Base-by-base conservation (phyloP, 37 sponge, comb jelly and placozoan species). In the Aplysina aerophoba region DNA sequence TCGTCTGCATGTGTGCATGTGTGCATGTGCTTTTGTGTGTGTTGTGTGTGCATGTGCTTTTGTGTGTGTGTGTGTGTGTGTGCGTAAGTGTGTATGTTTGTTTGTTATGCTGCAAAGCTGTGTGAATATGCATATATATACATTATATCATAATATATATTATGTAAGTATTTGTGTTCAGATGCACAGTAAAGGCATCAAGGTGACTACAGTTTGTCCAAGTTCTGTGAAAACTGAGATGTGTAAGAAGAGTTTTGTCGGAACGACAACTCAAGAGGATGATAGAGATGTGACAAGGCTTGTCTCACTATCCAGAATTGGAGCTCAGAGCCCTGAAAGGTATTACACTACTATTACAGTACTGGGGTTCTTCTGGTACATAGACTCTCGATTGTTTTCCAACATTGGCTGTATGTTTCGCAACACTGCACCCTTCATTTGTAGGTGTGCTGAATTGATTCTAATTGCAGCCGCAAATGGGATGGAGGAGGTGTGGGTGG, bases 211-310 rank as follows among this genome's bases (percentile, higher is more conserved):
- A 71, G 82, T 90, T 0, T 35, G 56, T 21, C 91, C 91, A 16
- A 87, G 91, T 30, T 85, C 92, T 22, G 88, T 91, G 21, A n/a
- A 40, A 28, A 91, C 92, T 1, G 39, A 31, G n/a, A 80, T 80
- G 5, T 38, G 38, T 15, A 35, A 16, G n/a, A 91, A 88, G 50
- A 44, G 50, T 8, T 11, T 44, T 11, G 50, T 44, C 8, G 50
- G 50, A 8, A 44, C 6, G 50, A 44, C 50, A 44, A 44, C 50
- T 8, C 50, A 44, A 8, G 50, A 44, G 3, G 50, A 44, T 44
- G 50, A 44, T 8, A 44, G 50, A 8, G 50, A 44, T 8, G 8
- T 44, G 3, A 44, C 50, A 44, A 8, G 6, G 6, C 50, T 44
- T 44, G 6, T 44, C 8, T 3, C 50, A 3, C 50, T 44, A 44